Base-by-base conservation (phyloP, 2,797 vertebrate genomes). In the Anguilla pacifica region DNA sequence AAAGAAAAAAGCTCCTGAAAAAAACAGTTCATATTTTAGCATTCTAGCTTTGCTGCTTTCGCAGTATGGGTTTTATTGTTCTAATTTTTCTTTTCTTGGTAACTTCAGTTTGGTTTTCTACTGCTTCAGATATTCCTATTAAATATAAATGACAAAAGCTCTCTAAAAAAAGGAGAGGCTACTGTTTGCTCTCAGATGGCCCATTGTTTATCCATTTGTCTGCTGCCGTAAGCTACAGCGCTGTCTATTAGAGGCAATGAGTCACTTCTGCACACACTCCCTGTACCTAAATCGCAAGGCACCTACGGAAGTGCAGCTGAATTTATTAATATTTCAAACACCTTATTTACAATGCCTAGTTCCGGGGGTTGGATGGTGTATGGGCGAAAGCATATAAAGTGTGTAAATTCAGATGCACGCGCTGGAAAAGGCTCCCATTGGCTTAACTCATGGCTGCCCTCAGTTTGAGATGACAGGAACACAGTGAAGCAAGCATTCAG, bases 111-210 rank as follows among this genome's bases (percentile, higher is more conserved):
- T 49, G 9, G 83, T 84, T 84, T 84, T 57, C n/a, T 51, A 22
- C 67, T n/a, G 43, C 67, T 28, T 22, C 51, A 39, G 51, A 84
- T 59, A 35, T 64, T 83, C 72, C 19, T 84, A 88, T 92, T 85
- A 91, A 91, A 90, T 89, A 92, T 90, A 86, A 86, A 92, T 89
- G 89, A 87, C 79, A 59, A 83, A 46, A 28, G 89, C 87, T 87
- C 49, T 86, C 51, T 57, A 59, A 82, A n/a, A 86, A 28, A 87
- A 22, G 39, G 88, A 57, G 57, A 67, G 87, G 17, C 82, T 31
- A 15, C 9, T 43, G 72, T n/a, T 35, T 82, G 72, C 70, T 89
- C 87, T 89, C 88, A 72, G 70, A 83, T 64, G 87, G 86, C 11
- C 25, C 64, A 86, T 89, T 89, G 85, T 88, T 89, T 87, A 89